Percentiles rank a stretch among this genome's conserved stretches.
These are phyloP conservation scores for Pteronotus mesoamericanus DNA, from an alignment of 2,797 vertebrate genomes.

Conservation along the genomic window DNA sequence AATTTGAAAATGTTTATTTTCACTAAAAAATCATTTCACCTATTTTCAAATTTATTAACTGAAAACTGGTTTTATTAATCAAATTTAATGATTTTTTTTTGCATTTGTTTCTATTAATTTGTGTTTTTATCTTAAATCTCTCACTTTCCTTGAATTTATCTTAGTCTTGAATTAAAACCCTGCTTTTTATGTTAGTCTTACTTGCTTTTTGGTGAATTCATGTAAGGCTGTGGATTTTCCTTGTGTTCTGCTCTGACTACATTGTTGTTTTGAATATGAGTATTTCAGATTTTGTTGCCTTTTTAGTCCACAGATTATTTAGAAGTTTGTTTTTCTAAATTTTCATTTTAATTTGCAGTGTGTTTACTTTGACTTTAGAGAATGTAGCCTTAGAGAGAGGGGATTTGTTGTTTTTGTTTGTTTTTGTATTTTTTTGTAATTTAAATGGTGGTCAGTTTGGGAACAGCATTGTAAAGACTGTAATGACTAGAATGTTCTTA, in stretches of 20 bases:
- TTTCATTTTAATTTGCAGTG: not conserved
- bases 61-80: slow-evolving; percentile 9
- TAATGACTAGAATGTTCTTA: not conserved
- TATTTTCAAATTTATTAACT: not conserved
- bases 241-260: not conserved
- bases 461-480: not conserved
- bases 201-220: not conserved
- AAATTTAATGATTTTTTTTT: not conserved
- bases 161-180: not conserved
- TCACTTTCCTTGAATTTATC: slow-evolving; percentile 19
- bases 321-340: not conserved
- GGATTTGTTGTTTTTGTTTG: not conserved
- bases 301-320: not conserved
- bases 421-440: not conserved
- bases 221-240: not conserved
- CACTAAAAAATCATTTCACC: not conserved
- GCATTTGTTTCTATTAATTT: not conserved
- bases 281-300: not conserved
- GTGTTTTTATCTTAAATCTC: not conserved
- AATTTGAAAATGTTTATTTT: not conserved
- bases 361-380: not conserved
- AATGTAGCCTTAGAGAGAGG: not conserved
- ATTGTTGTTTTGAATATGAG: not conserved
- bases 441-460: not conserved
- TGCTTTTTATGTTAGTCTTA: not conserved